Conservation (phyloP, 2,113 vertebrate species). For the Trichechus manatus region DNA sequence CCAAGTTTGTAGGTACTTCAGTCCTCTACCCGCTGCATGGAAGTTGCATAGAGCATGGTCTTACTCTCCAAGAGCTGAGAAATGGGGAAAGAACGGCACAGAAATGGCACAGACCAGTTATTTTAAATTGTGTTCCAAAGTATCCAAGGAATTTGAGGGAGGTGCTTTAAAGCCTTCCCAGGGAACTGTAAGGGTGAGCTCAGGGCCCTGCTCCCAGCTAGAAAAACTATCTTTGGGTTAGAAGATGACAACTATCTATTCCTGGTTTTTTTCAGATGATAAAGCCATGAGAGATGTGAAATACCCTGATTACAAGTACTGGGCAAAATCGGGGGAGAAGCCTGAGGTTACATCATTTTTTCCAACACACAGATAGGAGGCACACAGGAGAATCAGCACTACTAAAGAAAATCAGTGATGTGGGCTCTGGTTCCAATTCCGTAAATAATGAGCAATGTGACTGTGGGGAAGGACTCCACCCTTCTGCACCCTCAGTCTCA, state of each 20-base stretch:
- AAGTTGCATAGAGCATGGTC: background rate
- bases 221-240: background rate
- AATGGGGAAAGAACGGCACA: background rate
- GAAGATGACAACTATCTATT: background rate
- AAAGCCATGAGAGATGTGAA: background rate
- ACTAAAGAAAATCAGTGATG: background rate
- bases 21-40: fast-evolving
- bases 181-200: background rate
- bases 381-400: background rate
- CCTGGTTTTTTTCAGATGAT: background rate
- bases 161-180: background rate
- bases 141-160: background rate
- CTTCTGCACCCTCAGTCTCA: background rate
- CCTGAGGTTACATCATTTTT: background rate
- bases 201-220: background rate
- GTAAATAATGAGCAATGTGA: background rate
- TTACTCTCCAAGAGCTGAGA: background rate
- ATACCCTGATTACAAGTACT: background rate
- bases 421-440: background rate
- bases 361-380: background rate
- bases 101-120: background rate
- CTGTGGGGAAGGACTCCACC: fast-evolving
- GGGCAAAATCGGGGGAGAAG: background rate
- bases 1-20: background rate
- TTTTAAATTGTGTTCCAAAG: background rate